These are phyloP conservation scores for Phrixothrix hirtus DNA, from an alignment of 2,888 invertebrate species.

Conservation along the genomic window DNA sequence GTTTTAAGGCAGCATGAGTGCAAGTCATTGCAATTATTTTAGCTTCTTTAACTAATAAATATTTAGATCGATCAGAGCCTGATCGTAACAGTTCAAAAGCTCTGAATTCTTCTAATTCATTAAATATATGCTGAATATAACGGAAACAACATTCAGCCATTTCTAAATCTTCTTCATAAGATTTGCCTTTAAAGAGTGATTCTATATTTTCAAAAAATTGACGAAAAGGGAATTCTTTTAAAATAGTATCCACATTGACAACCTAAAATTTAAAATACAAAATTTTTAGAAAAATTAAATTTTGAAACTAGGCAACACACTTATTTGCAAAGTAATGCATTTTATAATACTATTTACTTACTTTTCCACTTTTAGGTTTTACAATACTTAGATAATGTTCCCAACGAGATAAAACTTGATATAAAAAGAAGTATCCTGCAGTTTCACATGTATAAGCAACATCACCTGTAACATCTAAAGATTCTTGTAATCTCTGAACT, in stretches of 20 bases:
- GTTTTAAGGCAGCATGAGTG: slow-evolving; percentile 96
- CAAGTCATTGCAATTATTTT: slow-evolving; percentile 99
- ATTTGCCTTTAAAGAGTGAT: slow-evolving; percentile 80
- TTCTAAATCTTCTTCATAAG: slow-evolving; percentile 80
- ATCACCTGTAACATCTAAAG: slow-evolving; percentile 82
- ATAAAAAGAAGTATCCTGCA: slow-evolving; percentile 96
- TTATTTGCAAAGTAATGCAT: slow-evolving; percentile 4
- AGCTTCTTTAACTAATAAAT: slow-evolving; percentile 95
- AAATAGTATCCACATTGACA: slow-evolving; percentile 61
- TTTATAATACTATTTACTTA: slow-evolving; percentile 32
- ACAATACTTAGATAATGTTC: slow-evolving; percentile 77
- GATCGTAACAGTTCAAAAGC: slow-evolving; percentile 96
- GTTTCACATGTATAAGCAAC: slow-evolving; percentile 98
- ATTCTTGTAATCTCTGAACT: slow-evolving; percentile 86
- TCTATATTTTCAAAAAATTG: slow-evolving; percentile 93
- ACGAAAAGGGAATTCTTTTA: slow-evolving; percentile 88
- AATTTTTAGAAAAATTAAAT: too few relatives aligned
- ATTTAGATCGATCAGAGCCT: slow-evolving; percentile 94
- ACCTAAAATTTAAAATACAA: slow-evolving; percentile 39
- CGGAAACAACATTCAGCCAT: slow-evolving; percentile 92
- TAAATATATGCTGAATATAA: slow-evolving; percentile 94
- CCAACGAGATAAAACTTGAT: slow-evolving; percentile 91
- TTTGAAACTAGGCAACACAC: too few relatives aligned
- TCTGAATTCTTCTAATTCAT: slow-evolving; percentile 95
- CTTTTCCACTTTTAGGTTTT: slow-evolving; percentile 57